Percentiles rank a stretch among this genome's conserved stretches.
phyloP scores from a whole-genome alignment of 23 tunicate genomes.

The Halocynthia aurantium region DNA sequence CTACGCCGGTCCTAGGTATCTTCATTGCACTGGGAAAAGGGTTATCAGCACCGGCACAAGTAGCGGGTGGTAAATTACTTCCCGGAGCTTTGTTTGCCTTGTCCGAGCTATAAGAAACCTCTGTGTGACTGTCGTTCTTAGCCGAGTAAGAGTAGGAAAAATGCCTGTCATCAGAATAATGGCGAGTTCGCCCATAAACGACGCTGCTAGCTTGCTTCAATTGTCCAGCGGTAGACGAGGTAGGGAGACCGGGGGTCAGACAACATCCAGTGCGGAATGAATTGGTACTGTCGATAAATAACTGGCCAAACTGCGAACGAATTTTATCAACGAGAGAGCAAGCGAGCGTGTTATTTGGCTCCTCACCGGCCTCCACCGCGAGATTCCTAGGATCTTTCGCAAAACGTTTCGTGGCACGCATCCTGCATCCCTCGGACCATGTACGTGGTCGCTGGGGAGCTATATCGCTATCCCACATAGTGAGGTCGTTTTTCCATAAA shows the following conservation, averaged over 20 bases:
- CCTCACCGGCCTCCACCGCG: background rate
- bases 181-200: constrained; percentile 2
- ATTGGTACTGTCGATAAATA: background rate
- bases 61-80: constrained; percentile 5
- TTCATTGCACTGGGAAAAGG: constrained; percentile 11
- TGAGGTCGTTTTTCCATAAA: background rate
- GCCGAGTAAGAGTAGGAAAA: constrained; percentile 10
- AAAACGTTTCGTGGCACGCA: background rate
- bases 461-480: background rate
- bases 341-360: background rate
- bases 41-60: constrained; percentile 44
- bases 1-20: constrained; percentile 48
- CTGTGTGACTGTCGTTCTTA: background rate
- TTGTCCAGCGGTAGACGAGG: background rate
- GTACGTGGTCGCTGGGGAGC: constrained; percentile 39
- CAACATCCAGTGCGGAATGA: constrained; percentile 2
- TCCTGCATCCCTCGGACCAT: constrained; percentile 46
- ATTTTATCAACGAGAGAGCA: constrained; percentile 19
- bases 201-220: no score
- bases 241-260: background rate
- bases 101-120: constrained; percentile 8
- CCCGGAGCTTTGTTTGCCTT: background rate
- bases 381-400: background rate
- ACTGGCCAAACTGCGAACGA: constrained; percentile 11
- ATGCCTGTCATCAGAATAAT: constrained; percentile 17